Percentiles rank a stretch among this genome's conserved stretches.
phyloP scores from a whole-genome alignment of 2,888 invertebrate species.

The Cheilosia scutellata region DNA sequence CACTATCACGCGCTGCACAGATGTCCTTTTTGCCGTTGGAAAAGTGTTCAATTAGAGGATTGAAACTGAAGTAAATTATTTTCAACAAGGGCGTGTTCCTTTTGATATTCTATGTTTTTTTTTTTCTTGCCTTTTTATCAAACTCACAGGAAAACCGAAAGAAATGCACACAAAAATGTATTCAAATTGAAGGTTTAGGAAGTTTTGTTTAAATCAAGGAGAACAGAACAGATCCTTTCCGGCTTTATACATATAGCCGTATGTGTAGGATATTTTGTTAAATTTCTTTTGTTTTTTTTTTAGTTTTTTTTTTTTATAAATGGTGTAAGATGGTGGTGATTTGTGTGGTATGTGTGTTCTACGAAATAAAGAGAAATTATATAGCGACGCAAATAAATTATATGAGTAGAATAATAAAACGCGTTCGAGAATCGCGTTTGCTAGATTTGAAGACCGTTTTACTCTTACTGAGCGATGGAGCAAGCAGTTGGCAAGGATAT shows the following conservation, averaged over 20 bases:
- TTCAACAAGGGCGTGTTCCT: slow-evolving; percentile 40
- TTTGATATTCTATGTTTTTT: slow-evolving; percentile 21
- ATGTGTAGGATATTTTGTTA: slow-evolving; percentile 39
- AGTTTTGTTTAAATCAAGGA: slow-evolving; percentile 48
- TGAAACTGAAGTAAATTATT: slow-evolving; percentile 35
- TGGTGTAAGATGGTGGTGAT: slow-evolving; percentile 54
- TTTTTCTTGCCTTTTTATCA: background rate
- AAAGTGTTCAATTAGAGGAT: slow-evolving; percentile 14
- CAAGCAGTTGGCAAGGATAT: slow-evolving; percentile 74
- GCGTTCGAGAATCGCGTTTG: slow-evolving; percentile 84
- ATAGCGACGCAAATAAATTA: slow-evolving; percentile 85
- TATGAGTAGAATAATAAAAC: slow-evolving; percentile 85
- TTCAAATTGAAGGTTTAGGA: slow-evolving; percentile 36
- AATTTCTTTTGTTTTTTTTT: slow-evolving; percentile 28
- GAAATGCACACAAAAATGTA: slow-evolving; percentile 40
- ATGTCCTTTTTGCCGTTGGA: slow-evolving; percentile 26
- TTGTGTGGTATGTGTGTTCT: slow-evolving; percentile 80
- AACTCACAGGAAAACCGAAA: slow-evolving; percentile 49
- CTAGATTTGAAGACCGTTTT: slow-evolving; percentile 84
- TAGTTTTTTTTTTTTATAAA: slow-evolving; percentile 37
- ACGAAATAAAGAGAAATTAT: slow-evolving; percentile 84
- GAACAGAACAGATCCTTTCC: slow-evolving; percentile 40
- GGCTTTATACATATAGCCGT: slow-evolving; percentile 50
- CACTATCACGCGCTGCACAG: slow-evolving; percentile 59
- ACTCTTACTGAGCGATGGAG: slow-evolving; percentile 83